phyloP scores from a whole-genome alignment of 2,797 vertebrate genomes.

The Sebastes taczanowskii region DNA sequence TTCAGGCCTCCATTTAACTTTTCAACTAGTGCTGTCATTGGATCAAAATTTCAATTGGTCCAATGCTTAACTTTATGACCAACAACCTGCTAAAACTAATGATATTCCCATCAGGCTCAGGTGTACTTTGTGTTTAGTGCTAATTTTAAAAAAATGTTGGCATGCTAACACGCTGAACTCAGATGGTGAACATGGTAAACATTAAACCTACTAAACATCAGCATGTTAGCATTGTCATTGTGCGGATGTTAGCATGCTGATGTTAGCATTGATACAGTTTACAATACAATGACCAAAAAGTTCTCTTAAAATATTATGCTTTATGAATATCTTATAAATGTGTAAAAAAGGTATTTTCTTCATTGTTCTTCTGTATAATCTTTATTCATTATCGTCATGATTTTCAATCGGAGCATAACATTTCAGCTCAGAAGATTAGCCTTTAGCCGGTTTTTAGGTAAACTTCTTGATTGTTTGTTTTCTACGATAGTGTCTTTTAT shows the following conservation, averaged over 20 bases:
- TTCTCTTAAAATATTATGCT: not conserved
- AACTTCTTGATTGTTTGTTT: not conserved
- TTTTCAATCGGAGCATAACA: not conserved
- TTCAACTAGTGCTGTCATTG: not conserved
- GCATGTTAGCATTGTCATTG: not conserved
- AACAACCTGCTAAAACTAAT: not conserved
- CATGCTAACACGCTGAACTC: not conserved
- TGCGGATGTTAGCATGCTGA: not conserved
- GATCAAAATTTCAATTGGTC: not conserved
- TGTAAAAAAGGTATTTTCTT: not conserved
- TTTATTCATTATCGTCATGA: not conserved
- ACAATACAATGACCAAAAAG: not conserved
- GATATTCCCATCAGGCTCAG: not conserved
- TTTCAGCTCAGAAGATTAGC: not conserved
- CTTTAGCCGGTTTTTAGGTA: not conserved
- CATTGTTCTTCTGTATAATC: not conserved
- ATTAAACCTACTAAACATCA: too few species aligned
- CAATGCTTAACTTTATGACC: not conserved
- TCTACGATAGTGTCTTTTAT: not conserved
- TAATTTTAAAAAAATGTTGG: not conserved
- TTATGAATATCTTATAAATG: not conserved
- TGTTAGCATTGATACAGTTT: not conserved
- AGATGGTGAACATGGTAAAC: not conserved
- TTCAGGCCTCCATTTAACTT: too few species aligned
- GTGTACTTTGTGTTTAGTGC: not conserved